Percentiles rank a stretch among this genome's conserved stretches.
phyloP scores from a whole-genome alignment of 2,113 vertebrate species.

The Proterorhinus semilunaris region DNA sequence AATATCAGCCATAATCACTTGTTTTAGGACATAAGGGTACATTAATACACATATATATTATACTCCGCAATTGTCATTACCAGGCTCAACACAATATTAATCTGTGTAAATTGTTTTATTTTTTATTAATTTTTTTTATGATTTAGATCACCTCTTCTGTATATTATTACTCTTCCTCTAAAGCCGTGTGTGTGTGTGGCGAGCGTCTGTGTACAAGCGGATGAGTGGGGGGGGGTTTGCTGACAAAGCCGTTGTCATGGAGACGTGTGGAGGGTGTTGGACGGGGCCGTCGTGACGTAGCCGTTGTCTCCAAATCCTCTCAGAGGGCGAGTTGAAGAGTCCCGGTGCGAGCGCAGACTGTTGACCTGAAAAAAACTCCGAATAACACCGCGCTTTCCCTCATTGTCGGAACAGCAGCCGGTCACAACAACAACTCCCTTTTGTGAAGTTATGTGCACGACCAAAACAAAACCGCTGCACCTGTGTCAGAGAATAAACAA shows the following conservation, averaged over 20 bases:
- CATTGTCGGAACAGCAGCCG: not conserved
- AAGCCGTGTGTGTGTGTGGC: not conserved
- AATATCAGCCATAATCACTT: no score
- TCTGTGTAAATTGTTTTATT: no score
- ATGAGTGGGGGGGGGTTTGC: slow-evolving; percentile 10
- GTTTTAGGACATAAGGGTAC: no score
- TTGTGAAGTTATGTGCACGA: not conserved
- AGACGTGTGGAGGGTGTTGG: slow-evolving; percentile 11
- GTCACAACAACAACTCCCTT: not conserved
- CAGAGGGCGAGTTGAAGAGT: not conserved
- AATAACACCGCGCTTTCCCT: not conserved
- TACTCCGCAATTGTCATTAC: no score
- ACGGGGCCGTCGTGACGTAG: slow-evolving; percentile 21
- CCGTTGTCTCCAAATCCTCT: slow-evolving; percentile 23
- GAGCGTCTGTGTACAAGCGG: not conserved
- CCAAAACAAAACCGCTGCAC: not conserved
- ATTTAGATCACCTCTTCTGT: no score
- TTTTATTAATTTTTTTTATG: no score
- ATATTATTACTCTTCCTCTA: no score
- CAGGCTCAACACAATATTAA: no score
- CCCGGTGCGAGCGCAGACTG: not conserved
- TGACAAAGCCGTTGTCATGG: slow-evolving; percentile 65
- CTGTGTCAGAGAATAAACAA: no score
- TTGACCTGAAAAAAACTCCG: slow-evolving; percentile 2
- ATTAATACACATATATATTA: no score